Evolutionary conservation across 30 jellyfish, hydroid and myxozoan species (phyloP).

Genomic region (Aurelia sp.): DNA sequence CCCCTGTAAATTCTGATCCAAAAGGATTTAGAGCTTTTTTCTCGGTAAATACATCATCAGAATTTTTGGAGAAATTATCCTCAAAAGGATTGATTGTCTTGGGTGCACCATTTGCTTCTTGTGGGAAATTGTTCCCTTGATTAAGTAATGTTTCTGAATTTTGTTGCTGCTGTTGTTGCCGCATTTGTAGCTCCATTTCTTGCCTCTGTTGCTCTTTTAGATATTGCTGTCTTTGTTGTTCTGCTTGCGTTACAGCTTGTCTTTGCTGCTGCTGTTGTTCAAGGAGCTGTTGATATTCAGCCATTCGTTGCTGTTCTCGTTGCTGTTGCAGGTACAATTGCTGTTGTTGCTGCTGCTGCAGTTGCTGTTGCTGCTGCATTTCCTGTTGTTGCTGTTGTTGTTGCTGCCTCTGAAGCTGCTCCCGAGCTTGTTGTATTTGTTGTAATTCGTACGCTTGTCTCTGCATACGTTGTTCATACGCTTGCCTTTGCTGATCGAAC

Average conservation of each 20-base stretch:
- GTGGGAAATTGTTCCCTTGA: not conserved
- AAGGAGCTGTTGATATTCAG: constrained; percentile 42
- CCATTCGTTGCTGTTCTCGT: constrained; percentile 54
- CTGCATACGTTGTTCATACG: constrained; percentile 17
- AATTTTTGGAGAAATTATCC: constrained; percentile 41
- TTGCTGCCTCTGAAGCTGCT: not conserved
- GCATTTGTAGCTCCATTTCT: constrained; percentile 5
- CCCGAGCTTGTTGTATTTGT: constrained; percentile 49
- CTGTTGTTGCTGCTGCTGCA: too few species aligned
- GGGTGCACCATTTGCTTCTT: not conserved
- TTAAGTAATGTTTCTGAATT: constrained; percentile 5
- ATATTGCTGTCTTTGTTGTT: constrained; percentile 54
- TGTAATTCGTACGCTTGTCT: constrained; percentile 25
- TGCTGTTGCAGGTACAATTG: constrained; percentile 66
- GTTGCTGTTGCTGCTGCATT: not conserved
- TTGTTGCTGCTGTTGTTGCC: constrained; percentile 25
- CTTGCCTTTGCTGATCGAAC: constrained; percentile 28
- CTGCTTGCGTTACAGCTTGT: constrained; percentile 25
- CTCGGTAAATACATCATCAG: not conserved
- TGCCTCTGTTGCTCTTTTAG: constrained; percentile 14
- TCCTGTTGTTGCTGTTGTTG: too few species aligned
- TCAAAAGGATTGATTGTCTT: constrained; percentile 62
- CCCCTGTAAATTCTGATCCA: constrained; percentile 40
- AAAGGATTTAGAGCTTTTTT: constrained; percentile 33
- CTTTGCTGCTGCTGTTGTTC: constrained; percentile 53